Base-by-base conservation (phyloP, 1,140 invertebrate genomes). In the Caenorhabditis briggsae region DNA sequence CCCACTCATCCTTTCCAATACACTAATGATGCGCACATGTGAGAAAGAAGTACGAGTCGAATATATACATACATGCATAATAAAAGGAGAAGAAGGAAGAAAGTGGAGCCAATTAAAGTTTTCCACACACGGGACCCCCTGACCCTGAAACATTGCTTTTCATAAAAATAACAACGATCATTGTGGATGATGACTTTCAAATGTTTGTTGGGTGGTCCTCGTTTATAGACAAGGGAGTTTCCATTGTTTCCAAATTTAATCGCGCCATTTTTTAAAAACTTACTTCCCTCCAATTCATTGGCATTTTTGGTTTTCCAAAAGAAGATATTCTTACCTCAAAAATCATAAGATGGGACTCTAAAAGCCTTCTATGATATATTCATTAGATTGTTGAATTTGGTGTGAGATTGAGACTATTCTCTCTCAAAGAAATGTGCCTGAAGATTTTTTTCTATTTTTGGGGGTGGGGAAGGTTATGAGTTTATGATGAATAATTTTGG, bases 21-120 rank as follows among this genome's bases (percentile, higher is more conserved):
- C 65, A 78, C 70, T 78, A 78, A 78, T 78, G 70, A 78, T 20
- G 70, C 70, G 46, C 70, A 78, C 70, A 78, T 78, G 70, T 78
- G 70, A 78, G 70, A 78, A 50, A 78, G 70, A 78, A 50, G 70
- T 78, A 50, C 46, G 70, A 78, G 70, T 78, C 46, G 70, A 78
- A 78, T 78, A 78, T 78, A 78, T 78, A 78, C 70, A 78, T 78
- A 50, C 70, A 78, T 78, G 70, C 70, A 78, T 78, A 78, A 78
- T 78, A 78, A 78, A 78, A 33, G 33, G 3, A 33, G 33, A 23
- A 50, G 64, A 41, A 70, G 16, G 33, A 53, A 50, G 46, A 78
- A 78, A 78, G 70, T 50, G 23, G 46, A 78, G 70, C 46, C 70
- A 78, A 78, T 78, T 78, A 50, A 78, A 78, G 70, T 78, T 78